phyloP scores from a whole-genome alignment of 2,113 vertebrate genomes.

The Eulacestoma nigropectus region DNA sequence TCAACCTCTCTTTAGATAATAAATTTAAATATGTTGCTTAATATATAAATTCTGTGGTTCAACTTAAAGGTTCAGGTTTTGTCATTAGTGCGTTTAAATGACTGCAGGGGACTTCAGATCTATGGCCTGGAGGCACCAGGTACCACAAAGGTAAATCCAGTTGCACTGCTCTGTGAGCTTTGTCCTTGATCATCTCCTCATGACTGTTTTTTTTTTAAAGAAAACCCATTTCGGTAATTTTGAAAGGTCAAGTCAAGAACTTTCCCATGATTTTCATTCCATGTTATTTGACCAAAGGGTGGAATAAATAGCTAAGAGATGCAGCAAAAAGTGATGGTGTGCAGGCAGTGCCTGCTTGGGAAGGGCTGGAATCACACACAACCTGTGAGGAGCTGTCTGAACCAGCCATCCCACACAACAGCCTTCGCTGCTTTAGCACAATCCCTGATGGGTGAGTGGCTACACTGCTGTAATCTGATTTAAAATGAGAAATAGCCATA shows the following conservation, averaged over 20 bases:
- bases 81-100: neutral
- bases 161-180: neutral
- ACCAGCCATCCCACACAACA: neutral
- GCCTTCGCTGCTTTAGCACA: neutral
- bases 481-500: neutral
- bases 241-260: neutral
- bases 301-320: neutral
- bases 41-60: neutral
- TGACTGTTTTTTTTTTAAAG: neutral
- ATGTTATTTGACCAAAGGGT: neutral
- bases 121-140: rapidly evolving
- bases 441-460: neutral
- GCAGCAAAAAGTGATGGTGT: neutral
- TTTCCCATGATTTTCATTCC: neutral
- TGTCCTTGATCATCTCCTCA: neutral
- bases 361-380: neutral
- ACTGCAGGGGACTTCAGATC: neutral
- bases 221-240: neutral
- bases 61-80: neutral
- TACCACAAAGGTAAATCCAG: neutral
- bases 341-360: neutral
- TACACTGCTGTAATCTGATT: neutral
- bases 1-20: neutral
- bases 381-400: neutral
- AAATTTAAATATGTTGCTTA: neutral